Percentiles rank a stretch among this genome's conserved stretches.
These are phyloP conservation scores for Brachypteracias leptosomus DNA, from an alignment of 2,113 vertebrate genomes.

Conservation along the genomic window DNA sequence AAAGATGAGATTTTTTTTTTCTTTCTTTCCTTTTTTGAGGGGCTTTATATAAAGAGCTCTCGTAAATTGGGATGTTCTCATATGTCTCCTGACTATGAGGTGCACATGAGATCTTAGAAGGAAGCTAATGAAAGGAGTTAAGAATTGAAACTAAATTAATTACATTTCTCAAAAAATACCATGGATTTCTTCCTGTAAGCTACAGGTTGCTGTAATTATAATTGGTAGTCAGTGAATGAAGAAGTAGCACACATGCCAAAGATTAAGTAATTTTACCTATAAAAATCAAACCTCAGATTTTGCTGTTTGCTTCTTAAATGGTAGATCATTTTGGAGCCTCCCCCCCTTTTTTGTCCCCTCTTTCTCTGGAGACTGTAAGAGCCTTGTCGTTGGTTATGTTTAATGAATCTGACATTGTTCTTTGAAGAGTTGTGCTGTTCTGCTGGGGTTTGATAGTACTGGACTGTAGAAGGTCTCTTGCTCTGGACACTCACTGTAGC, in stretches of 20 bases:
- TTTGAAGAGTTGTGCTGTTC: neutral
- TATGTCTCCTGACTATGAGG: neutral
- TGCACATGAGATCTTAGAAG: neutral
- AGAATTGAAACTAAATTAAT: neutral
- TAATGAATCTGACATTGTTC: neutral
- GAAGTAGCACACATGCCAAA: neutral
- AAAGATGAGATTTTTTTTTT: neutral
- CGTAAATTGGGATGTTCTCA: neutral
- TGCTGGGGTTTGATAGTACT: neutral
- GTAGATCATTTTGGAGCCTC: neutral
- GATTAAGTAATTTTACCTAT: neutral
- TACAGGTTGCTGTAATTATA: neutral
- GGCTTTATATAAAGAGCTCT: neutral
- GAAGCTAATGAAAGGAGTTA: neutral
- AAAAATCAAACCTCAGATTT: neutral
- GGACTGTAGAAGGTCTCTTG: neutral
- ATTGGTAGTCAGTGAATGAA: neutral
- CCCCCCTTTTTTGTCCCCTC: fast-evolving
- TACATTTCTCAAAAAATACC: neutral
- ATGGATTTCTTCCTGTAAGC: neutral
- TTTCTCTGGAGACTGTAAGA: neutral
- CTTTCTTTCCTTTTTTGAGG: neutral
- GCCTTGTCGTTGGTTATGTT: neutral
- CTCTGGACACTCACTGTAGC: neutral
- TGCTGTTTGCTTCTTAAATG: neutral